Conservation (phyloP, 2,888 invertebrate genomes). For the Cataglyphis rosenhaueri region DNA sequence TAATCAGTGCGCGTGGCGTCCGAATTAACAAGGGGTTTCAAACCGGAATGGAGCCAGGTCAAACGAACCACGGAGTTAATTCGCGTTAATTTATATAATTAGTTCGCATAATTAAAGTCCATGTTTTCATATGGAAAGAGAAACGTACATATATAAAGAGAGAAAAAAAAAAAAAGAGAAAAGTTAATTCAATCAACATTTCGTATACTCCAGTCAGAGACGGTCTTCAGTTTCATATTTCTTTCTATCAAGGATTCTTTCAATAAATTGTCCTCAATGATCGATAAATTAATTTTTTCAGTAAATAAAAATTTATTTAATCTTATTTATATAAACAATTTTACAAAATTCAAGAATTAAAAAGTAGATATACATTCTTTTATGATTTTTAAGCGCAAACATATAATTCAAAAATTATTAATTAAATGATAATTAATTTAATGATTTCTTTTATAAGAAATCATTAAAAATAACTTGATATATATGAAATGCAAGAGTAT, state of each 20-base stretch:
- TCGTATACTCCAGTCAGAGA: not conserved
- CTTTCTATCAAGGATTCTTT: not conserved
- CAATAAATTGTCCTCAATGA: too few species aligned
- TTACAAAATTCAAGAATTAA: not conserved
- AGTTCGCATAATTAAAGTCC: conserved; percentile 82
- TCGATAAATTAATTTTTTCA: not conserved
- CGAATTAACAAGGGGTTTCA: conserved; percentile 67
- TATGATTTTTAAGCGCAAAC: not conserved
- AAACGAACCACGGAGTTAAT: conserved; percentile 80
- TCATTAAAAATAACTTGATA: not conserved
- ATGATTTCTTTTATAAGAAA: not conserved
- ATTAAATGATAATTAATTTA: too few species aligned
- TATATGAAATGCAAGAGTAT: not conserved
- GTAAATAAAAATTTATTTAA: not conserved
- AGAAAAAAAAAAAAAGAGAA: not conserved
- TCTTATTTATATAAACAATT: not conserved
- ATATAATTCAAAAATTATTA: not conserved
- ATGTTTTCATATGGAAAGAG: conserved; percentile 62
- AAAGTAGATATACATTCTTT: not conserved
- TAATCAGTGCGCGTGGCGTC: conserved; percentile 70
- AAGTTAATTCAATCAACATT: not conserved
- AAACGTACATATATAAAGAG: not conserved
- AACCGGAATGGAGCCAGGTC: conserved; percentile 60
- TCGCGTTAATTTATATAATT: conserved; percentile 82
- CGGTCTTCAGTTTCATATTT: not conserved